phyloP scores from a whole-genome alignment of 1,140 invertebrate species.

The Saccostrea glomerata region DNA sequence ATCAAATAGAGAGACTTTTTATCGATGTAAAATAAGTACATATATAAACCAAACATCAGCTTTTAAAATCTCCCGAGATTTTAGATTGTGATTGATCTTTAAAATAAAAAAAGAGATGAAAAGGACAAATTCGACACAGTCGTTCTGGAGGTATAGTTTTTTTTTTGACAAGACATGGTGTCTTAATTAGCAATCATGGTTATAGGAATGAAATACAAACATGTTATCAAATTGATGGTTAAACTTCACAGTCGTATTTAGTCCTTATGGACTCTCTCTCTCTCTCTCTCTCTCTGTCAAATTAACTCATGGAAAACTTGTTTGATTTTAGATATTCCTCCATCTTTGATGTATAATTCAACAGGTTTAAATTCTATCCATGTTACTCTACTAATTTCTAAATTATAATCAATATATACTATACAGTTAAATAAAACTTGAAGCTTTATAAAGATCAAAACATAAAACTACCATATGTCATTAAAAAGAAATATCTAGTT shows the following conservation, averaged over 20 bases:
- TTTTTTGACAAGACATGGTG: not conserved
- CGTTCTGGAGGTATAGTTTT: not conserved
- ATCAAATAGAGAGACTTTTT: not conserved
- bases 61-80: conserved; percentile 9
- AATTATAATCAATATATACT: too few relatives aligned
- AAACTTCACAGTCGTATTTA: not conserved
- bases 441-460: not conserved
- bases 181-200: not conserved
- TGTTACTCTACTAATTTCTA: too few relatives aligned
- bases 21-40: conserved; percentile 1
- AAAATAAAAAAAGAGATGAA: not conserved
- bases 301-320: too few relatives aligned
- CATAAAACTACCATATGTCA: conserved; percentile 1
- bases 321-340: too few relatives aligned
- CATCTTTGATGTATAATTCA: too few relatives aligned
- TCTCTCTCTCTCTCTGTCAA: too few relatives aligned
- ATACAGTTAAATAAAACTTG: too few relatives aligned
- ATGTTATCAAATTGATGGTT: not conserved
- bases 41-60: not conserved
- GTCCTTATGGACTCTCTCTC: too few relatives aligned
- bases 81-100: not conserved
- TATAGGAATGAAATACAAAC: not conserved
- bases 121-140: not conserved
- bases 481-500: not conserved
- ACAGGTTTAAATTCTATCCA: too few relatives aligned